Evolutionary conservation across 2,797 vertebrate genomes (phyloP).

Genomic region (Sphenodon punctatus): DNA sequence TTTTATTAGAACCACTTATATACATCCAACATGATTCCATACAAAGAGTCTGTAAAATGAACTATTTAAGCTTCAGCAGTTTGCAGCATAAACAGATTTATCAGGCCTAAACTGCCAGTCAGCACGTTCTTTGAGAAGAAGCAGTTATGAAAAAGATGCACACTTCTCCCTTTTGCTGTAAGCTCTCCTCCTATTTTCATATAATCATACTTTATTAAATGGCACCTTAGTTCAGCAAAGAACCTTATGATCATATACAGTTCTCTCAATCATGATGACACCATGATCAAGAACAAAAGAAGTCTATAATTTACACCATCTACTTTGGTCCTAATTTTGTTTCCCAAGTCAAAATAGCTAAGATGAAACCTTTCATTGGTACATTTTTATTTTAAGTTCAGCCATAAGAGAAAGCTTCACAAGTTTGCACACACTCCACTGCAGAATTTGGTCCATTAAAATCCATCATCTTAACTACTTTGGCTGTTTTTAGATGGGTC

Average conservation of each 20-base stretch:
- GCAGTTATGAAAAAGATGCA: not conserved
- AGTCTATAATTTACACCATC: no score
- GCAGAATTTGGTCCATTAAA: no score
- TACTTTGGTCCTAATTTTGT: no score
- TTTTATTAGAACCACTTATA: conserved; percentile 64
- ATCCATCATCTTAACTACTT: no score
- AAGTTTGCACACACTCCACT: no score
- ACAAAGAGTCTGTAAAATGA: conserved; percentile 36
- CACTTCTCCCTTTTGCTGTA: not conserved
- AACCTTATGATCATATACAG: not conserved
- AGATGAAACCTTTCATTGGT: no score
- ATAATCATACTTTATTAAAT: not conserved
- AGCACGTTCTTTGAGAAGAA: not conserved
- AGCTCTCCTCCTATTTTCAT: not conserved
- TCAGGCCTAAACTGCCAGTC: conserved; percentile 38
- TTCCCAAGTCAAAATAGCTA: no score
- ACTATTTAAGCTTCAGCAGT: conserved; percentile 31
- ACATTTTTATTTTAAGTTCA: no score
- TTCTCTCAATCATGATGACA: not conserved
- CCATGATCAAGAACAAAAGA: not conserved
- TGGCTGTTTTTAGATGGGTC: no score
- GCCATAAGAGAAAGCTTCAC: no score
- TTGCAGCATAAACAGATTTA: conserved; percentile 42
- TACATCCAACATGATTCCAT: conserved; percentile 25
- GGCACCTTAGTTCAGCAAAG: not conserved